phyloP scores from a whole-genome alignment of 1,140 invertebrate species.

The Gonioctena quinquepunctata region DNA sequence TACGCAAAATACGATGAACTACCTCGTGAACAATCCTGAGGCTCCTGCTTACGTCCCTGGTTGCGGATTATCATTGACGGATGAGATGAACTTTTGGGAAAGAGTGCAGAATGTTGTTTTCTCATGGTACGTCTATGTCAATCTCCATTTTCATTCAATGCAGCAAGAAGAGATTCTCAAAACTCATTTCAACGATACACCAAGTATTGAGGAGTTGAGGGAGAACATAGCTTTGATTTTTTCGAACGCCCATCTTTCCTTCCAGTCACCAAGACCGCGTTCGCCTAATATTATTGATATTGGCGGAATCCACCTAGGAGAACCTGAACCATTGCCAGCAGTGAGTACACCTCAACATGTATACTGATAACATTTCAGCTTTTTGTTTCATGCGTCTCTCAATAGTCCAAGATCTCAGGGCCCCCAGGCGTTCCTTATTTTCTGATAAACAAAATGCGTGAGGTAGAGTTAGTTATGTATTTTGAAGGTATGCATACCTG shows the following conservation, averaged over 20 bases:
- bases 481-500: too few species aligned
- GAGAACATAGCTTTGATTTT: slow-evolving; percentile 53
- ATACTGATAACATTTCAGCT: too few species aligned
- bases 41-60: neutral
- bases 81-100: neutral
- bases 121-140: neutral
- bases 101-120: neutral
- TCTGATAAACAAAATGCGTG: too few species aligned
- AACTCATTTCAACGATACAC: neutral
- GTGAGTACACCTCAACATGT: too few species aligned
- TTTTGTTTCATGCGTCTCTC: too few species aligned
- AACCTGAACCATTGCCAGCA: slow-evolving; percentile 16
- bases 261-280: slow-evolving; percentile 54
- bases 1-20: neutral
- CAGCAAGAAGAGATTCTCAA: neutral
- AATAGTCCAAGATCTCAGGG: too few species aligned
- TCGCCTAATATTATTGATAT: slow-evolving; percentile 62
- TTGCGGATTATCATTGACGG: neutral
- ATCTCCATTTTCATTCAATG: neutral
- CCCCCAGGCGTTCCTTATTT: too few species aligned
- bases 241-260: slow-evolving; percentile 58
- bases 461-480: too few species aligned
- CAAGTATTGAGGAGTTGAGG: slow-evolving; percentile 9
- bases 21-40: neutral
- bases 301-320: slow-evolving; percentile 61